Percentiles rank a stretch among this genome's conserved stretches.
Evolutionary conservation across 2,888 invertebrate species (phyloP).

Genomic region (Leptopilina myrica): DNA sequence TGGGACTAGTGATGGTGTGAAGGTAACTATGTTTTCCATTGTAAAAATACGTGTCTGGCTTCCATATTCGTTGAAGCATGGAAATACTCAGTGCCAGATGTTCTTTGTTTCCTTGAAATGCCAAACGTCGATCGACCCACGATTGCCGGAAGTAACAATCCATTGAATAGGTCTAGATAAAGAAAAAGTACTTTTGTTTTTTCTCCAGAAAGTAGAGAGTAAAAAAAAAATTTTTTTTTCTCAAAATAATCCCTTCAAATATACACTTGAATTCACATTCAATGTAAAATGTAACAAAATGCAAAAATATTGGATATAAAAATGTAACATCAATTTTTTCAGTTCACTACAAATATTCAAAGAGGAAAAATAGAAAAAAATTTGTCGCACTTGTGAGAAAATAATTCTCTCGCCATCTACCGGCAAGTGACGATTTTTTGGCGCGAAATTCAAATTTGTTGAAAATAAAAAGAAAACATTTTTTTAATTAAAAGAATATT

Average conservation of each 20-base stretch:
- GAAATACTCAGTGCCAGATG: constrained; percentile 87
- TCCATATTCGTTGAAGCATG: constrained; percentile 90
- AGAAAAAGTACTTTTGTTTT: constrained; percentile 21
- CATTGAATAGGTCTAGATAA: constrained; percentile 87
- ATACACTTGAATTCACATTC: no score
- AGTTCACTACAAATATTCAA: no score
- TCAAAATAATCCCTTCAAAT: not conserved
- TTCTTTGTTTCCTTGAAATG: constrained; percentile 82
- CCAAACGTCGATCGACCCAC: constrained; percentile 88
- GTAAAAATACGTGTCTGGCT: constrained; percentile 91
- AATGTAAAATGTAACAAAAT: not conserved
- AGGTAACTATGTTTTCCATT: constrained; percentile 90
- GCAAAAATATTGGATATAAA: no score
- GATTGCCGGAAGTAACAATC: constrained; percentile 93
- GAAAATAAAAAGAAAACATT: no score
- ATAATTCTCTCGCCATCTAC: no score
- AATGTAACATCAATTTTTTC: no score
- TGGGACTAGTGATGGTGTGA: constrained; percentile 91
- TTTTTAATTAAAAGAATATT: no score
- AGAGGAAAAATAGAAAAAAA: no score
- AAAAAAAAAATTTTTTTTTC: not conserved
- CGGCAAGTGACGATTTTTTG: no score
- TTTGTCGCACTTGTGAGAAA: no score
- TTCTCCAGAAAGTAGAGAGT: not conserved
- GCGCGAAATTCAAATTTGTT: no score